These are phyloP conservation scores for Hephaestus fuliginosus DNA, from an alignment of 2,797 vertebrate genomes.

Conservation along the genomic window DNA sequence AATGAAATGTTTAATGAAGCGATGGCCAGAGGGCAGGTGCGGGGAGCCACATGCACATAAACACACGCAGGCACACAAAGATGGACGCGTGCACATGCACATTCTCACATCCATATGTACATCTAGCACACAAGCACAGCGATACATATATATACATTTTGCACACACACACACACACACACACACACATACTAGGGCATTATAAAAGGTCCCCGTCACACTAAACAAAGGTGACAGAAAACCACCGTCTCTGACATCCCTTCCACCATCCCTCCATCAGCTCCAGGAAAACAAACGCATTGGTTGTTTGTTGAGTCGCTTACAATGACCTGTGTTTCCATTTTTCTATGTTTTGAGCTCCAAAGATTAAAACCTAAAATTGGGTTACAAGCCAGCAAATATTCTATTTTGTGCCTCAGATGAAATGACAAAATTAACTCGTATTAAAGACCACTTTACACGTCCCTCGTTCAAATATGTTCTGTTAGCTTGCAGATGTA, in stretches of 20 bases:
- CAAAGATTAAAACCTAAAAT: neutral
- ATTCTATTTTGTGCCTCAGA: neutral
- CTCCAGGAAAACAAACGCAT: conserved; percentile 7
- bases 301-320: neutral
- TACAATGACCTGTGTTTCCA: neutral
- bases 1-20: conserved; percentile 84
- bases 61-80: conserved; percentile 12
- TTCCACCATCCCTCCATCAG: conserved; percentile 11
- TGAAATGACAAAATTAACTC: neutral
- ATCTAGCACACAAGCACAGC: neutral
- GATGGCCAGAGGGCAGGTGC: conserved; percentile 61
- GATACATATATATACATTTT: no score
- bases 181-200: neutral
- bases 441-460: neutral
- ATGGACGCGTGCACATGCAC: neutral
- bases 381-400: no score
- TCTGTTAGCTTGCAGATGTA: neutral
- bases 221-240: conserved; percentile 64
- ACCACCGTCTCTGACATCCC: conserved; percentile 25
- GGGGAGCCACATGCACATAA: conserved; percentile 30
- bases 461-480: neutral
- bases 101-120: neutral
- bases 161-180: neutral
- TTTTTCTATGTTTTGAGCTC: neutral
- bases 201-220: conserved; percentile 61